These are phyloP conservation scores for Vidua macroura DNA, from an alignment of 2,113 vertebrate genomes.

Conservation along the genomic window DNA sequence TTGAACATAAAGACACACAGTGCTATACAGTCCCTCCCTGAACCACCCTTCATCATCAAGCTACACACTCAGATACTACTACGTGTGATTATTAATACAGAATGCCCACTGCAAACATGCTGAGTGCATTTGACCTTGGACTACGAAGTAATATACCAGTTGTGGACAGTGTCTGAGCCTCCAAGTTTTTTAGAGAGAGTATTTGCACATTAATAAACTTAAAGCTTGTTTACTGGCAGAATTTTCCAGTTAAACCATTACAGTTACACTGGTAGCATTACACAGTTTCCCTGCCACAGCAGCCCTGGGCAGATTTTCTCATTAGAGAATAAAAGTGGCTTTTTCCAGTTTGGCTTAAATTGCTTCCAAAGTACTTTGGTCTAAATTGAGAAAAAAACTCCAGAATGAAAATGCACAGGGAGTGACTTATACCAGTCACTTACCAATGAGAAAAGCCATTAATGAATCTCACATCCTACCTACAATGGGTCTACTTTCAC, in stretches of 20 bases:
- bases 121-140: conserved; percentile 39
- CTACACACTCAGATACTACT: neutral
- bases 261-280: neutral
- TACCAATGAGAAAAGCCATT: neutral
- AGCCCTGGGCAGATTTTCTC: neutral
- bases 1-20: neutral
- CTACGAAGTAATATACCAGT: neutral
- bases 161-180: neutral
- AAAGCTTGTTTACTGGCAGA: neutral
- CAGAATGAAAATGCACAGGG: neutral
- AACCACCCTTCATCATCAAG: neutral
- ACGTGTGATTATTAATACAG: conserved; percentile 5
- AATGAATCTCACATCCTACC: neutral
- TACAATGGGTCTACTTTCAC: neutral
- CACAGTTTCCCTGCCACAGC: neutral
- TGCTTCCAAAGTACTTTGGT: conserved; percentile 3
- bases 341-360: conserved; percentile 26
- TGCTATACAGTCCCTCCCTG: neutral
- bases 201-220: conserved; percentile 12
- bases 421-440: neutral
- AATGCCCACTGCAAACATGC: neutral
- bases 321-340: neutral
- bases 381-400: neutral
- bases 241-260: conserved; percentile 30
- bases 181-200: neutral